phyloP scores from a whole-genome alignment of 2,113 vertebrate species.

The Boulengeromyrus knoepffleri region DNA sequence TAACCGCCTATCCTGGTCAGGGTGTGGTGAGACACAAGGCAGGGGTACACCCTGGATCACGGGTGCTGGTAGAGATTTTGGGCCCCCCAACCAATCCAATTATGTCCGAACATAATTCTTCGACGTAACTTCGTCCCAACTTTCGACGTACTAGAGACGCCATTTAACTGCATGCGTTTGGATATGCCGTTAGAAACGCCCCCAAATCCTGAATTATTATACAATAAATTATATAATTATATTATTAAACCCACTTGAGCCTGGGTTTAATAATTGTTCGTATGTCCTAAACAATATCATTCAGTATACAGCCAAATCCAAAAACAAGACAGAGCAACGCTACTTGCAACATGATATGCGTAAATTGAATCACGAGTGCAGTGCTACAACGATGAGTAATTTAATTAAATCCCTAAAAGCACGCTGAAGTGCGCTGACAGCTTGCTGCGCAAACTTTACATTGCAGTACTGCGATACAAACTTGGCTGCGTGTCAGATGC shows the following conservation, averaged over 20 bases:
- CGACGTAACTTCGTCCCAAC: too few species aligned
- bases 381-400: neutral
- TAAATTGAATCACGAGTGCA: neutral
- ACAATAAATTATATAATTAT: neutral
- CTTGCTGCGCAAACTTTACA: neutral
- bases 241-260: neutral
- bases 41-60: neutral
- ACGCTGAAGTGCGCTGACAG: neutral
- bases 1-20: neutral
- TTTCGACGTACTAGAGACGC: neutral
- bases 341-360: neutral
- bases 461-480: neutral
- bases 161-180: neutral
- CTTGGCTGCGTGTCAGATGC: neutral
- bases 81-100: too few species aligned
- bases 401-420: neutral
- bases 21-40: neutral
- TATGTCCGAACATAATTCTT: too few species aligned
- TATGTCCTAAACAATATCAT: neutral
- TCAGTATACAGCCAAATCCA: neutral
- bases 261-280: neutral
- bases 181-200: neutral
- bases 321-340: neutral
- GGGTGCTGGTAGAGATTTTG: too few species aligned
- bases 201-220: neutral